Base-by-base conservation (phyloP, 1,140 invertebrate species). In the Neodiprion fabricii region DNA sequence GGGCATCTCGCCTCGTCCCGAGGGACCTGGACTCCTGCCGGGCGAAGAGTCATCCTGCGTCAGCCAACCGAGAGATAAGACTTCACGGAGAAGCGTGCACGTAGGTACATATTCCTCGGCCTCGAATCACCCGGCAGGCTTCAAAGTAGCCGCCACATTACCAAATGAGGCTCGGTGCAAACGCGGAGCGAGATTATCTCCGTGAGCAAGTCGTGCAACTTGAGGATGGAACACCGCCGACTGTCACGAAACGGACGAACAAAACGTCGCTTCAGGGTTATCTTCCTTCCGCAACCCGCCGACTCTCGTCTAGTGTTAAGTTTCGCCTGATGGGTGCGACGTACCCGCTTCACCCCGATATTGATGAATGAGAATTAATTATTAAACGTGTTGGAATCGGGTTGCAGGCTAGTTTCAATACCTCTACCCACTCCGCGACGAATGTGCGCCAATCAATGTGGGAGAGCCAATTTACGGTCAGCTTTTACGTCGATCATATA, bases 121-220 rank as follows among this genome's bases (percentile, higher is more conserved):
- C 11, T 12, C 53, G 53, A 61, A 61, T 9, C 53, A 61, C 8
- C 53, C 53, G 11, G 53, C 53, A 61, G 53, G 53, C 53, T 61
- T 61, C n/a, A 61, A 61, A 61, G 53, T 61, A 61, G 53, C 53
- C 53, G 53, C 53, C 53, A 61, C 28, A 40, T 61, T 61, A 61
- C 53, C 5, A 5, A 9, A 61, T 61, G 11, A 61, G 5, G 53
- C 28, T 2, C 28, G 28, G 28, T 40, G 53, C 11, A 61, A 61
- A 61, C 53, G 9, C 53, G 53, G 53, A 4, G 7, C 53, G 11
- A 17, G n/a, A 61, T 61, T 17, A 12, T 61, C 4, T 61, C 53
- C 9, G 53, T 17, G 53, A 9, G 5, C 28, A 40, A 40, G n/a
- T 61, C 53, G 28, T 40, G 28, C 28, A 40, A 40, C 53, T 61